Base-by-base conservation (phyloP, 2,113 vertebrate genomes). In the Crypturellus undulatus region DNA sequence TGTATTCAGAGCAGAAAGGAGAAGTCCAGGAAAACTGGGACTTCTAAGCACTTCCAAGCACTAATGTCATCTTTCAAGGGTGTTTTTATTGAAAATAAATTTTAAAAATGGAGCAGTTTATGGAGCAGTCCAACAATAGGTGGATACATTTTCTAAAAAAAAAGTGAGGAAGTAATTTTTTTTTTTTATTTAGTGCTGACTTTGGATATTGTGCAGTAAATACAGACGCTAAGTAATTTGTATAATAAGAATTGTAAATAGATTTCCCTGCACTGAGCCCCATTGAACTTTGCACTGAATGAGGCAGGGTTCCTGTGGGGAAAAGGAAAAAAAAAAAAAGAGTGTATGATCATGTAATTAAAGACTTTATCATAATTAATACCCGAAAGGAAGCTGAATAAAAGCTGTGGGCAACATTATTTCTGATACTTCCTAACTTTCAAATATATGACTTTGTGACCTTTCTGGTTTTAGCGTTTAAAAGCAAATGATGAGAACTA, bases 121-220 rank as follows among this genome's bases (percentile, higher is more conserved):
- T 49, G 47, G 34, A 71, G 24, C 42, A 67, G 45, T 73, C 64
- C 0, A 0, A 20, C 2, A 1, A 14, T 52, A 28, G 17, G 36
- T 80, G n/a, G 60, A 85, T 62, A 26, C 7, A 34, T 79, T 92
- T 83, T 90, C 85, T 69, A 58, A 94, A 69, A 65, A 77, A 5
- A 25, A 38, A 24, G 40, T 65, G 65, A 89, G 78, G 84, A 96
- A 95, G 90, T 83, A 8, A 96, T 76, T 89, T 95, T 89, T 49
- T 49, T 49, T 49, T 49, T 89, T 18, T 69, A 8, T 94, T 89
- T 95, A 62, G 52, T 62, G 43, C 65, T 89, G 73, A 22, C 70
- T 87, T 89, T 84, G 69, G 32, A 78, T 86, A 52, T 79, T 40
- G 26, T 69, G 73, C 36, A 92, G 51, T 87, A 94, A 94, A 95